These are phyloP conservation scores for Azorinus chamasolen DNA, from an alignment of 2,888 invertebrate species.

Conservation along the genomic window DNA sequence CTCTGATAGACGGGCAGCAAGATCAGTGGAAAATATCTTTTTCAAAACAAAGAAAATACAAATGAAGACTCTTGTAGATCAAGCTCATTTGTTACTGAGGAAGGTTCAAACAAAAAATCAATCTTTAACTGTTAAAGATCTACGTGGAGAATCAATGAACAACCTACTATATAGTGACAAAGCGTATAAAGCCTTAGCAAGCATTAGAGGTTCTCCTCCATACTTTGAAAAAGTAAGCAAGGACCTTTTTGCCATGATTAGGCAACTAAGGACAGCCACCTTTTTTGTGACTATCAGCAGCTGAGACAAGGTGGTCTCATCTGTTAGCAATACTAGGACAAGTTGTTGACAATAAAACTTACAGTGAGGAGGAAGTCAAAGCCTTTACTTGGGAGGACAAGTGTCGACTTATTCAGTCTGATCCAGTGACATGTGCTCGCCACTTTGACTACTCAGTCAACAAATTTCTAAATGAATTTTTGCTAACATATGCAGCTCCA, in stretches of 20 bases:
- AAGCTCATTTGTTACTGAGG: constrained; percentile 41
- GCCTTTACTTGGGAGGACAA: constrained; percentile 42
- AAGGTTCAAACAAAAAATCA: constrained; percentile 40
- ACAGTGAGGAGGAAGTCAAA: constrained; percentile 38
- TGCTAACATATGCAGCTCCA: constrained; percentile 22
- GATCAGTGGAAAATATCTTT: constrained; percentile 51
- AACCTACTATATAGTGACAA: constrained; percentile 38
- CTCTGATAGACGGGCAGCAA: constrained; percentile 43
- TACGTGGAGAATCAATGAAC: constrained; percentile 12
- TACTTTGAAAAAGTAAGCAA: too few relatives aligned
- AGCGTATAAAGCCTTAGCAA: constrained; percentile 49
- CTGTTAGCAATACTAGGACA: constrained; percentile 37
- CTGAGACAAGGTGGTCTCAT: constrained; percentile 61
- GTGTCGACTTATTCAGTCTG: constrained; percentile 38
- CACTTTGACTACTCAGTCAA: constrained; percentile 44
- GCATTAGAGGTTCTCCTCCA: constrained; percentile 62
- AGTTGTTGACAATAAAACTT: constrained; percentile 26
- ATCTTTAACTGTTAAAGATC: constrained; percentile 41
- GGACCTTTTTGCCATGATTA: too few relatives aligned
- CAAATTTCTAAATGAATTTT: constrained; percentile 26
- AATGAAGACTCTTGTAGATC: constrained; percentile 47
- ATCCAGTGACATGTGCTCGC: constrained; percentile 53
- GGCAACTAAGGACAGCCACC: constrained; percentile 53
- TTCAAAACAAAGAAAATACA: constrained; percentile 61
- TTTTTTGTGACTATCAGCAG: constrained; percentile 62